Evolutionary conservation across 2,113 vertebrate species (phyloP), one percentile per base, ranked within the genome.

Genomic region (Bubalus kerabau): DNA sequence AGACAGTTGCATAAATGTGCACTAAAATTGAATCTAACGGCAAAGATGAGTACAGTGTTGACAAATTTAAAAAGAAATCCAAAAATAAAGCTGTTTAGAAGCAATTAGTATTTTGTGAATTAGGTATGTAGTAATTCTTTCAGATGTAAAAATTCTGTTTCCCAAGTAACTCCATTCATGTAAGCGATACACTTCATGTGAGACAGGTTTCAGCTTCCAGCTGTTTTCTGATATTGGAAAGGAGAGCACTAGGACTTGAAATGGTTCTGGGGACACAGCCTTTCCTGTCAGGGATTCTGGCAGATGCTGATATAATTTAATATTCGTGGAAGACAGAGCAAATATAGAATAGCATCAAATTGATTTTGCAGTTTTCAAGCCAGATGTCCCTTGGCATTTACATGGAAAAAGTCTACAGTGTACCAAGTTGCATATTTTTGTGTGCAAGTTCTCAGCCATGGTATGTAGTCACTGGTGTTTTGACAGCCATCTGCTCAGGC

Each of bases 371-470:
- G 93, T 97, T 98, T 96, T 97, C 97, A 97, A 98, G 87, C 97
- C 98, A 98, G 98, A 98, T 99, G 98, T 98, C 98, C 98, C 96
- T 98, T 98, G 98, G 98, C 98, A 98, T 98, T 98, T 98, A 94
- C 54, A 98, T 87, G 90, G 94, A 98, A 98, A 97, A 98, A 86
- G 62, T 97, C 94, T 98, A 96, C 96, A 95, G 54, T 97, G 94
- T 96, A 98, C 84, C 56, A 98, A 92, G 97, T 97, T 98, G 97
- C 97, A 97, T 93, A 96, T 98, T 98, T 98, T 97, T 97, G 98
- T 92, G 97, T 78, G 97, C 95, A 98, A 97, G 97, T 98, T 98
- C 98, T 98, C 97, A 98, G 95, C 84, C 90, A 43, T 92, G 84
- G 90, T 97, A 64, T 24, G 17, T 80, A 98, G 97, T 97, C 98